phyloP scores from a whole-genome alignment of 2,113 vertebrate species.

The Cricetomys ansorgei region DNA sequence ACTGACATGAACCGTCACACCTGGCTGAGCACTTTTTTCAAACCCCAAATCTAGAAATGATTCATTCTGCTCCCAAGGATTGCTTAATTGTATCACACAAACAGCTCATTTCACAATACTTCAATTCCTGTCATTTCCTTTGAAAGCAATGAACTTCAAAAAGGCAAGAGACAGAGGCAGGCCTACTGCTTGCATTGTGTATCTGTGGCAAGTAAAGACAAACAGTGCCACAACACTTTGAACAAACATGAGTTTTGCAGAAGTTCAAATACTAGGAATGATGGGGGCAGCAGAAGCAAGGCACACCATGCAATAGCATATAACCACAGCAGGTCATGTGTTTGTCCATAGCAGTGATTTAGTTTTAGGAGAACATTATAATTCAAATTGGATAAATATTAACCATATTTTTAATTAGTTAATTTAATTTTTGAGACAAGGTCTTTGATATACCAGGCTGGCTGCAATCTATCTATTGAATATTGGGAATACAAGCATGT shows the following conservation, averaged over 20 bases:
- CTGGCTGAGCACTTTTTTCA: background rate
- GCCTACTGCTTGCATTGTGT: background rate
- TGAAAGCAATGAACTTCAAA: constrained; percentile 26
- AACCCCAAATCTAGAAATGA: constrained; percentile 30
- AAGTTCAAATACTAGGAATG: background rate
- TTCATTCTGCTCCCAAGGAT: background rate
- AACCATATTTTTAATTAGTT: background rate
- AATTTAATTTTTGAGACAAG: background rate
- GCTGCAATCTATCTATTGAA: background rate
- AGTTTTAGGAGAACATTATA: background rate
- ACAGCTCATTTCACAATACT: background rate
- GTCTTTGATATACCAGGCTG: background rate
- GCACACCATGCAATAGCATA: accelerated
- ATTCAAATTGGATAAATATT: background rate
- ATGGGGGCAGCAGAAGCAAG: no score
- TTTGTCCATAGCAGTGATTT: accelerated
- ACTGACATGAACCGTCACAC: background rate
- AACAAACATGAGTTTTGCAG: background rate
- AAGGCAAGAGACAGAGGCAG: background rate
- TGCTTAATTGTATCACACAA: background rate
- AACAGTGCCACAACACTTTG: background rate
- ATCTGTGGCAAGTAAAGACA: background rate
- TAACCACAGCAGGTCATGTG: background rate
- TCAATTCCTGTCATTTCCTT: background rate
- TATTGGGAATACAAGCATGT: background rate